Conservation (phyloP, 2,888 invertebrate genomes). For the Mamestra brassicae region DNA sequence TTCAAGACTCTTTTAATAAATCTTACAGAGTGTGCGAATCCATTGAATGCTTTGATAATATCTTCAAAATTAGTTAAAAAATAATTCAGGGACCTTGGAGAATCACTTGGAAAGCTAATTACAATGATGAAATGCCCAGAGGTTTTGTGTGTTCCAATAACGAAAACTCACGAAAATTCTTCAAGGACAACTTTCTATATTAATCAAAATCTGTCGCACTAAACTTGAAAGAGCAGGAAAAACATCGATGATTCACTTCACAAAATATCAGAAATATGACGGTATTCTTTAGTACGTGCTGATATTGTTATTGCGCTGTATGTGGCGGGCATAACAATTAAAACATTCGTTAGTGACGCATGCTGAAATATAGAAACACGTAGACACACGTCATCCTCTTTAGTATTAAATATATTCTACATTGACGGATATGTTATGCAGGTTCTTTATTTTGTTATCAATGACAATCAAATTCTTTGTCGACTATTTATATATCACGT, state of each 20-base stretch:
- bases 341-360: slow-evolving; percentile 28
- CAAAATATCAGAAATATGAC: slow-evolving; percentile 1
- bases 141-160: background rate
- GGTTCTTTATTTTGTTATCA: slow-evolving; percentile 35
- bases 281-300: background rate
- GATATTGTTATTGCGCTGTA: slow-evolving; percentile 26
- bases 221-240: slow-evolving; percentile 7
- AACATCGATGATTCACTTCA: slow-evolving; percentile 22
- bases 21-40: background rate
- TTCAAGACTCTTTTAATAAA: background rate
- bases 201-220: background rate
- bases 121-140: background rate
- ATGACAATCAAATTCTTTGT: background rate
- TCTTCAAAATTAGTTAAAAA: background rate
- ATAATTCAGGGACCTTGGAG: background rate
- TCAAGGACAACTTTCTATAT: background rate
- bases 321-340: slow-evolving; percentile 16
- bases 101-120: background rate
- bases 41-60: background rate
- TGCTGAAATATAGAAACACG: background rate
- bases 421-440: background rate
- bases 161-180: background rate
- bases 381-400: slow-evolving; percentile 16
- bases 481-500: slow-evolving; percentile 14
- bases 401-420: slow-evolving; percentile 6